Percentiles rank a stretch among this genome's conserved stretches.
These are phyloP conservation scores for Babylonia areolata DNA, from an alignment of 1,140 invertebrate species.

Conservation along the genomic window DNA sequence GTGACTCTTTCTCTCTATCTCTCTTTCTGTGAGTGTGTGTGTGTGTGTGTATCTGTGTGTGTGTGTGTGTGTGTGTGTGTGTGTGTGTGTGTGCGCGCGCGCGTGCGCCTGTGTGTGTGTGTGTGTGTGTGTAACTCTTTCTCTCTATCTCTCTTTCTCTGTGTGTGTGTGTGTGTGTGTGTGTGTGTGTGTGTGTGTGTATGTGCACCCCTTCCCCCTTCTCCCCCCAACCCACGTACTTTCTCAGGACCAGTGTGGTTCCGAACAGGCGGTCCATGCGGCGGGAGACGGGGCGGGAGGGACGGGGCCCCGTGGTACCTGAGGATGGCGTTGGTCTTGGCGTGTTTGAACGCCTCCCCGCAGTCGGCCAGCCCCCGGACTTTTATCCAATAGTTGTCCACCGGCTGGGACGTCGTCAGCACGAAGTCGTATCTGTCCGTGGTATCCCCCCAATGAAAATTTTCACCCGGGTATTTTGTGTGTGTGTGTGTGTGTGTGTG, in stretches of 20 bases:
- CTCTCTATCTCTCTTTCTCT: too few species aligned
- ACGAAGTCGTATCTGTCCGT: constrained; percentile 85
- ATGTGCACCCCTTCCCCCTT: constrained; percentile 27
- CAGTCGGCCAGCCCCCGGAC: constrained; percentile 88
- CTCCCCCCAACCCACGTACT: constrained; percentile 17
- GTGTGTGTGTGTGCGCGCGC: too few species aligned
- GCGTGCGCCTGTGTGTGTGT: too few species aligned
- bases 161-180: not conserved
- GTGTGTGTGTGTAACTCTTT: too few species aligned
- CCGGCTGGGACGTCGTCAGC: constrained; percentile 82
- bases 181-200: not conserved
- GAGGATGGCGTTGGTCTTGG: constrained; percentile 83
- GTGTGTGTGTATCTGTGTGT: too few species aligned
- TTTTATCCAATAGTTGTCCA: constrained; percentile 89
- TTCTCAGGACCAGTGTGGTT: not conserved
- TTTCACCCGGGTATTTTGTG: too few species aligned
- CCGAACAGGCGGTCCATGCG: constrained; percentile 77
- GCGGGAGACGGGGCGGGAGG: constrained; percentile 79
- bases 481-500: too few species aligned
- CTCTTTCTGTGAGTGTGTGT: too few species aligned
- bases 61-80: too few species aligned
- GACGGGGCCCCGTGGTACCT: constrained; percentile 44
- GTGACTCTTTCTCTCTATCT: too few species aligned
- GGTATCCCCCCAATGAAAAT: too few species aligned
- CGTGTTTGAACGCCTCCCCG: constrained; percentile 81